Conservation (phyloP, 1,140 invertebrate species). For the Anoplolepis gracilipes region DNA sequence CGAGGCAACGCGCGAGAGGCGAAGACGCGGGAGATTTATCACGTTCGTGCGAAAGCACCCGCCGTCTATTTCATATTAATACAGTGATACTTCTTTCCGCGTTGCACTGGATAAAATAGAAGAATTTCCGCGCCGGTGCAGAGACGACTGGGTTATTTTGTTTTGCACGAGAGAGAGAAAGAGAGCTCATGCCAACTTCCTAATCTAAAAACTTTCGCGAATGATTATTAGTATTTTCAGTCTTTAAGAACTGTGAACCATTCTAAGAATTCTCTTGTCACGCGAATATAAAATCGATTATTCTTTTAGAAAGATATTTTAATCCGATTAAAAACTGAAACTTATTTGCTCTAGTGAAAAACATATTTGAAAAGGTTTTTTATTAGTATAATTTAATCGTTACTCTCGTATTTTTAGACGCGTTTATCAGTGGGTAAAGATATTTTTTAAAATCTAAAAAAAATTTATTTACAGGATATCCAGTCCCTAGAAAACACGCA, state of each 20-base stretch:
- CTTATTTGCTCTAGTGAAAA: too few relatives aligned
- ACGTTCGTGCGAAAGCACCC: constrained; percentile 36
- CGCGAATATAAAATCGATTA: not conserved
- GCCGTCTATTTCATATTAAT: constrained; percentile 56
- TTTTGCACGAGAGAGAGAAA: not conserved
- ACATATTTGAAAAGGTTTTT: too few relatives aligned
- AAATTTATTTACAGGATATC: too few relatives aligned
- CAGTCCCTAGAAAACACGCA: too few relatives aligned
- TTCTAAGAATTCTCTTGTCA: not conserved
- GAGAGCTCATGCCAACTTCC: not conserved
- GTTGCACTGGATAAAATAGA: constrained; percentile 9
- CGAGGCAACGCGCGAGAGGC: constrained; percentile 29
- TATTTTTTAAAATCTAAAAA: too few relatives aligned
- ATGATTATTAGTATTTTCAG: constrained; percentile 1
- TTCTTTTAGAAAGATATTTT: not conserved
- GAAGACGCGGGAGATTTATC: constrained; percentile 54
- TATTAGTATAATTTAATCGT: too few relatives aligned
- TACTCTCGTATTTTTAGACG: too few relatives aligned
- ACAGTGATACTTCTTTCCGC: constrained; percentile 39
- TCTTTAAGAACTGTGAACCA: not conserved
- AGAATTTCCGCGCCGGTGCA: not conserved
- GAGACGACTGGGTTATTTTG: not conserved
- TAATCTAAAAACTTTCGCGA: not conserved
- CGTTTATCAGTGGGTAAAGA: too few relatives aligned
- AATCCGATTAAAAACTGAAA: not conserved